Conservation (phyloP, 30 jellyfish, hydroid and myxozoan species). For the Chrysaora quinquecirrha region DNA sequence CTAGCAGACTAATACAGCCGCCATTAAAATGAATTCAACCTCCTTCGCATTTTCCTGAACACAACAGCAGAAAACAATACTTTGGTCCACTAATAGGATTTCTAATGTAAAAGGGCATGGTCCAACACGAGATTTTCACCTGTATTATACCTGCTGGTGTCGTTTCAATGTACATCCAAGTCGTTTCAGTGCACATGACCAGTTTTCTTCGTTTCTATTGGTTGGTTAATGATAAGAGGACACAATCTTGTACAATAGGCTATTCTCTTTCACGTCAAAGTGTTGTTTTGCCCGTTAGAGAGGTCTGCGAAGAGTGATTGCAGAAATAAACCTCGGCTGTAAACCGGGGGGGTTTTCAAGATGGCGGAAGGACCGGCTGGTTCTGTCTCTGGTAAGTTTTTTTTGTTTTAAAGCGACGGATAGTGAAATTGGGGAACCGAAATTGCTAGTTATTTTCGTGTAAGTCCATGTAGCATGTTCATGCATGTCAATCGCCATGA, state of each 20-base stretch:
- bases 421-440: too few relatives aligned
- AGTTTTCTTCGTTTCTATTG: neutral
- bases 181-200: neutral
- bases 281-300: slow-evolving; percentile 24
- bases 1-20: too few relatives aligned
- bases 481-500: neutral
- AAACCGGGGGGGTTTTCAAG: slow-evolving; percentile 33
- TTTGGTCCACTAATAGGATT: too few relatives aligned
- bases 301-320: slow-evolving; percentile 10
- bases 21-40: too few relatives aligned
- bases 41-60: too few relatives aligned
- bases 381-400: slow-evolving; percentile 17
- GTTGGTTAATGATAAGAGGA: neutral
- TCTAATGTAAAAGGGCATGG: too few relatives aligned
- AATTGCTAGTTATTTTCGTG: slow-evolving; percentile 19
- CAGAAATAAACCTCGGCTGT: slow-evolving; percentile 9
- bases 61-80: too few relatives aligned
- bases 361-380: slow-evolving; percentile 19
- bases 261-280: neutral
- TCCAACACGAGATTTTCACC: too few relatives aligned
- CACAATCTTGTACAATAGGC: neutral
- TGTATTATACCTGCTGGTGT: too few relatives aligned
- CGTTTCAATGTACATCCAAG: neutral
- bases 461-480: slow-evolving; percentile 13
- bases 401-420: slow-evolving; percentile 7